Evolutionary conservation across 2,113 vertebrate genomes (phyloP).

Genomic region (Otus sunia): DNA sequence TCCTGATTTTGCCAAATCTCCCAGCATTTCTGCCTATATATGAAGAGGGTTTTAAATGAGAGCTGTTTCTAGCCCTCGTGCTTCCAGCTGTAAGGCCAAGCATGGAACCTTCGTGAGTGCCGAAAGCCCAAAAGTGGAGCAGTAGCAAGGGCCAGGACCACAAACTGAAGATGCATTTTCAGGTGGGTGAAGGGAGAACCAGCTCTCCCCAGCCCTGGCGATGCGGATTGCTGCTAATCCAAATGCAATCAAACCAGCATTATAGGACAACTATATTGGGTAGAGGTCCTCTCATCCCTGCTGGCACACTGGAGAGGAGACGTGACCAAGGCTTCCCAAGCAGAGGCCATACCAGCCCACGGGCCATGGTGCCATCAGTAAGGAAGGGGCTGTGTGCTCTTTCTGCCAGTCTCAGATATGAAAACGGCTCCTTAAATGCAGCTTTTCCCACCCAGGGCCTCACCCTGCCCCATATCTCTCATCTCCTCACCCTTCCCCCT

Average conservation of each 20-base stretch:
- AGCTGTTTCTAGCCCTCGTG: background rate
- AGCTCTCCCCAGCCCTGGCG: background rate
- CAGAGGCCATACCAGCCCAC: background rate
- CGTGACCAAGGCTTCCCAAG: fast-evolving
- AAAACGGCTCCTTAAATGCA: background rate
- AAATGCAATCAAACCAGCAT: background rate
- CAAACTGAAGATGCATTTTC: background rate
- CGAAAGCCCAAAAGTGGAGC: background rate
- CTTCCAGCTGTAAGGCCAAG: background rate
- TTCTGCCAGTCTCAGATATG: background rate
- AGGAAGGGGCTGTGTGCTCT: background rate
- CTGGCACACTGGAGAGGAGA: fast-evolving
- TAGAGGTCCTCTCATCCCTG: background rate
- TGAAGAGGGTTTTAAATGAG: background rate
- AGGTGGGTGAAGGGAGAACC: background rate
- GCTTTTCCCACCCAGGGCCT: background rate
- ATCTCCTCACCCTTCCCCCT: background rate
- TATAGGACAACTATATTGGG: background rate
- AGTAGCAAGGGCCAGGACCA: background rate
- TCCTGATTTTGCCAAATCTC: background rate
- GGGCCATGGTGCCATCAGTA: background rate
- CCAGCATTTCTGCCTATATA: background rate
- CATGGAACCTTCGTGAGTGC: fast-evolving
- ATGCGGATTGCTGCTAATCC: background rate
- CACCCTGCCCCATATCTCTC: background rate